phyloP scores from a whole-genome alignment of 2,888 invertebrate genomes.

The Perizoma flavofasciatum region DNA sequence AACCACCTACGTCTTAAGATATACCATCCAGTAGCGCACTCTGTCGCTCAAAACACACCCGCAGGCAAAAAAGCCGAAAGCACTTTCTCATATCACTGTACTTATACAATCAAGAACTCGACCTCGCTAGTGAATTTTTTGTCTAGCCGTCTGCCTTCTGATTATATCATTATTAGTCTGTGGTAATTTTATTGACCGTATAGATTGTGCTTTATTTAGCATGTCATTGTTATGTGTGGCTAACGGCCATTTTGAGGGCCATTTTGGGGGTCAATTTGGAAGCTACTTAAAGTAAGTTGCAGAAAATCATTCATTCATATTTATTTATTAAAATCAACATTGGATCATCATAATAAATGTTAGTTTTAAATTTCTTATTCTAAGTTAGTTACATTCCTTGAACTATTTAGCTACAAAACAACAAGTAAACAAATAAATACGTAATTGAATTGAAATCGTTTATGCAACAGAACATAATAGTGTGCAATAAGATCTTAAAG shows the following conservation, averaged over 20 bases:
- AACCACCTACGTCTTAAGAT: background rate
- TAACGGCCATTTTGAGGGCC: background rate
- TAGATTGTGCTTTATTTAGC: constrained; percentile 14
- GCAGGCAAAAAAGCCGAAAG: background rate
- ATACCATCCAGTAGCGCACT: background rate
- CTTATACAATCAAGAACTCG: constrained; percentile 25
- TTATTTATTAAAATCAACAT: too few species aligned
- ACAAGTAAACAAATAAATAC: too few species aligned
- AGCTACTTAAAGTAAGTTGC: too few species aligned
- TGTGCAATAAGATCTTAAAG: too few species aligned
- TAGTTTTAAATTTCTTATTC: too few species aligned
- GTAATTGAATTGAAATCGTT: too few species aligned
- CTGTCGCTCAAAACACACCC: background rate
- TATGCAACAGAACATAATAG: too few species aligned
- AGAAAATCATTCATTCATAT: too few species aligned
- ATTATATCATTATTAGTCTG: constrained; percentile 35
- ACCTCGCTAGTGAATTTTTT: constrained; percentile 26
- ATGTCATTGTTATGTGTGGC: constrained; percentile 8
- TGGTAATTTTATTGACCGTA: constrained; percentile 12
- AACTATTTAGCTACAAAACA: too few species aligned
- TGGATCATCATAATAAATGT: too few species aligned
- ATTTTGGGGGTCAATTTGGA: too few species aligned
- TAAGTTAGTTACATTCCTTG: too few species aligned
- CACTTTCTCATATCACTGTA: constrained; percentile 18
- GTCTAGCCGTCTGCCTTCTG: constrained; percentile 27